phyloP scores from a whole-genome alignment of 2,888 invertebrate species.

The Cheilosia vernalis region DNA sequence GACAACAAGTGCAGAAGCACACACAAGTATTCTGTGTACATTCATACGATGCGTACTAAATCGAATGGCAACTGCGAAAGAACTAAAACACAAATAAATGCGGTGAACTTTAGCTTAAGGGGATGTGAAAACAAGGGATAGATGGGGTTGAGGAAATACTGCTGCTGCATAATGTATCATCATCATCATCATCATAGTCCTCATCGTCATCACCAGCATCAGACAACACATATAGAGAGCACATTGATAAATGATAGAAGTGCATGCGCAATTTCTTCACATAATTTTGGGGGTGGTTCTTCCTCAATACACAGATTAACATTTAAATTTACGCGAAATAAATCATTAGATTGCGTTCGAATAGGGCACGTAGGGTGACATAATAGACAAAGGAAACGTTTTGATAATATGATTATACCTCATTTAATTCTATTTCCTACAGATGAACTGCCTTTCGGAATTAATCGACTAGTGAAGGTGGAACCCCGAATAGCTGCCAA shows the following conservation, averaged over 20 bases:
- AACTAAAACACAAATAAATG: constrained; percentile 74
- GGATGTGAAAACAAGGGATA: constrained; percentile 68
- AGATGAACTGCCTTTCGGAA: constrained; percentile 94
- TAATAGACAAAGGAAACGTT: constrained; percentile 54
- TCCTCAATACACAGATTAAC: constrained; percentile 60
- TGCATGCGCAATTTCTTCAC: constrained; percentile 76
- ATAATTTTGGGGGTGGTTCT: constrained; percentile 76
- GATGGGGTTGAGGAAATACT: constrained; percentile 47
- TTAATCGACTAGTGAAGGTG: constrained; percentile 89
- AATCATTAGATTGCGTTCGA: constrained; percentile 77
- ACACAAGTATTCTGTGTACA: constrained; percentile 25
- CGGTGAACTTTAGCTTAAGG: constrained; percentile 64
- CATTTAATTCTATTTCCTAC: constrained; percentile 77
- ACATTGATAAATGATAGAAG: constrained; percentile 74
- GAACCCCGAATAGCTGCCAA: constrained; percentile 84
- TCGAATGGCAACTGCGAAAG: constrained; percentile 63
- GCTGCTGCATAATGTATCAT: constrained; percentile 73
- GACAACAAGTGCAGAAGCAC: constrained; percentile 70
- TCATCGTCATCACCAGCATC: constrained; percentile 61
- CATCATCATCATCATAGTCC: constrained; percentile 45
- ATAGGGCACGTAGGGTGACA: constrained; percentile 54
- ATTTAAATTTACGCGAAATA: constrained; percentile 78
- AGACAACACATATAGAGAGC: constrained; percentile 56
- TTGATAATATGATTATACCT: constrained; percentile 62
- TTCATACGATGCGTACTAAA: constrained; percentile 66